Evolutionary conservation across 2,797 vertebrate species (phyloP), one percentile per base, ranked within the genome.

Genomic region (Ptychobarbus kaznakovi): DNA sequence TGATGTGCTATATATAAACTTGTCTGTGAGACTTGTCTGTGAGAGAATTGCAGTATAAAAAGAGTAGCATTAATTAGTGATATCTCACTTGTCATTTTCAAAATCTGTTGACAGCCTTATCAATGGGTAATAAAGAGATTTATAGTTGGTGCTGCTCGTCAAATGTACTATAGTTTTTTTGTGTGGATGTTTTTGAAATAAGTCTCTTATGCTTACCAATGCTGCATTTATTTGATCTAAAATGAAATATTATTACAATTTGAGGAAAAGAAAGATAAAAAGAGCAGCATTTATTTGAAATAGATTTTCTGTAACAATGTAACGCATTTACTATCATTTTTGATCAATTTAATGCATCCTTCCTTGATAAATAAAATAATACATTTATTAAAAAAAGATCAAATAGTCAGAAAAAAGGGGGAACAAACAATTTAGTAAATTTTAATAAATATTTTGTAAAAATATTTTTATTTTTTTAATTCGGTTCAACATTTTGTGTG

Each of bases 1-100:
- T 88, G 35, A 42, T 83, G 74, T 80, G 70, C 82, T 90, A 68
- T 86, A 87, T 82, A 66, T 83, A 87, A 80, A 85, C 76, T 69
- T 53, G 61, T 25, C 32, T 83, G 38, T 68, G 35, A 85, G 3
- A 82, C 25, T 61, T 51, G 68, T 46, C 46, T 82, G 46, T 69
- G 38, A 86, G 3, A 80, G 2, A 22, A 42, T 38, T 61, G 56
- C 38, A 28, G 22, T 63, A 40, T 38, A 56, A 38, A 35, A 78
- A 78, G n/a, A 44, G 22, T 40, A 44, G 56, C 25, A 44, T 79
- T 63, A 28, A 18, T 44, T 28, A 63, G 15, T 20, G 15, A 63
- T 61, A 61, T 78, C 8, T 10, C 16, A 44, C 25, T 80, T 32
- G 53, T 77, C 20, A 58, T n/a, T 42, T 61, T 58, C 18, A n/a